Conservation (phyloP, 2,113 vertebrate genomes). For the Carassius auratus region DNA sequence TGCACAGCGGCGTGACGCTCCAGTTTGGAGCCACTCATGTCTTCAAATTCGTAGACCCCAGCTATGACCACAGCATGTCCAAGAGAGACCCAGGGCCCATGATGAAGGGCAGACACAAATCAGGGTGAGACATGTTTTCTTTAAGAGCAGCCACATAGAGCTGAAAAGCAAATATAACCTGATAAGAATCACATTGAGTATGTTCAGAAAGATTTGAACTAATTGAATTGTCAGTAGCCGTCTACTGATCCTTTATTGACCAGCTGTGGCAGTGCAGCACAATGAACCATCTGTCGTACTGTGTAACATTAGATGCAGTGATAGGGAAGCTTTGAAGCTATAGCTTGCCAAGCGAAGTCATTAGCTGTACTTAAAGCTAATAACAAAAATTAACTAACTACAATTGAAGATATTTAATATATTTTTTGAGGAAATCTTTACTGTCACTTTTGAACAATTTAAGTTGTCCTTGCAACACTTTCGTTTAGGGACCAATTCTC, state of each 20-base stretch:
- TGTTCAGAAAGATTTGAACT: not conserved
- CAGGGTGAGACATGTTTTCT: slow-evolving; percentile 76
- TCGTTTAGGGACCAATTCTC: too few species aligned
- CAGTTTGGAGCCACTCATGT: slow-evolving; percentile 92
- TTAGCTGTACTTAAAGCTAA: too few species aligned
- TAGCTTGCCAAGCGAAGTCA: not conserved
- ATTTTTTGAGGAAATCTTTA: not conserved
- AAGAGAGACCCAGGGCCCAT: slow-evolving; percentile 85
- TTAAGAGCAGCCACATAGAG: too few species aligned
- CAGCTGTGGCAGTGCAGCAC: not conserved
- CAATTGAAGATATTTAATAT: not conserved
- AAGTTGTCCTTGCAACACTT: too few species aligned
- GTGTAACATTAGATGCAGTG: not conserved
- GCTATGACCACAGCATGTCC: slow-evolving; percentile 84
- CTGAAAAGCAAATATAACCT: not conserved
- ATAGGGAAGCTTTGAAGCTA: not conserved
- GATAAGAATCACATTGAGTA: not conserved
- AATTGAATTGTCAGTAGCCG: not conserved
- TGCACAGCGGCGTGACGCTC: slow-evolving; percentile 91
- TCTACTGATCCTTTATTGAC: not conserved
- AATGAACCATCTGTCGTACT: slow-evolving; percentile 6
- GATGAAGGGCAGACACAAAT: slow-evolving; percentile 84
- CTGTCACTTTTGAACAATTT: too few species aligned
- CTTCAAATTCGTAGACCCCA: slow-evolving; percentile 98
- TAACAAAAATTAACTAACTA: not conserved